Evolutionary conservation across 2,797 vertebrate genomes (phyloP), one percentile per base, ranked within the genome.

Genomic region (Tinamus major): DNA sequence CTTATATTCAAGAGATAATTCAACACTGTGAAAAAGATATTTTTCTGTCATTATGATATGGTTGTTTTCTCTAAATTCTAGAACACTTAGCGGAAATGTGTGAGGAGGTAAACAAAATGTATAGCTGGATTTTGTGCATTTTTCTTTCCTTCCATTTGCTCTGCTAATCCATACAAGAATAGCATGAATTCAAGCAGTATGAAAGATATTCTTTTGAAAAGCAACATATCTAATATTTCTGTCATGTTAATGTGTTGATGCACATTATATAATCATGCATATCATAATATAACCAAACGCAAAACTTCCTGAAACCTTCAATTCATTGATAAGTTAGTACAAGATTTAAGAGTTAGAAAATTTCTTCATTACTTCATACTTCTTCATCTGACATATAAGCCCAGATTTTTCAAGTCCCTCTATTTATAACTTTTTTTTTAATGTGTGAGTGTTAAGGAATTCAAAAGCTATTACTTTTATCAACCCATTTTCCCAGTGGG

Each of bases 391-490:
- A 72, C 7, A 48, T 31, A 7, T 70, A 68, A 71, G 16, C 39
- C 4, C 23, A 82, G 6, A 3, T 2, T 77, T 74, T 65, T 68
- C 29, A 78, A n/a, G 31, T 68, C 53, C 64, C 53, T 83, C 4
- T 61, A 29, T 82, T 93, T 89, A 58, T 68, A 48, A 59, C 78
- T 85, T 58, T 39, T 51, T 49, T 49, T 48, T 21, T 42, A 55
- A 41, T 23, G 27, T 49, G 31, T 83, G 29, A 93, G 20, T 37
- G 5, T 37, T 49, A 84, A 80, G 35, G 70, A 83, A 89, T 90
- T 76, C 67, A 72, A 92, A 94, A 42, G 48, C 17, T 87, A 48
- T n/a, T 49, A 17, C 29, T 79, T 91, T 81, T 64, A 67, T 67
- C 31, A 81, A 29, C 26, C 68, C 41, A 46, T 65, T 90, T 91